These are phyloP conservation scores for Echiichthys vipera DNA, from an alignment of 2,797 vertebrate genomes.

Conservation along the genomic window DNA sequence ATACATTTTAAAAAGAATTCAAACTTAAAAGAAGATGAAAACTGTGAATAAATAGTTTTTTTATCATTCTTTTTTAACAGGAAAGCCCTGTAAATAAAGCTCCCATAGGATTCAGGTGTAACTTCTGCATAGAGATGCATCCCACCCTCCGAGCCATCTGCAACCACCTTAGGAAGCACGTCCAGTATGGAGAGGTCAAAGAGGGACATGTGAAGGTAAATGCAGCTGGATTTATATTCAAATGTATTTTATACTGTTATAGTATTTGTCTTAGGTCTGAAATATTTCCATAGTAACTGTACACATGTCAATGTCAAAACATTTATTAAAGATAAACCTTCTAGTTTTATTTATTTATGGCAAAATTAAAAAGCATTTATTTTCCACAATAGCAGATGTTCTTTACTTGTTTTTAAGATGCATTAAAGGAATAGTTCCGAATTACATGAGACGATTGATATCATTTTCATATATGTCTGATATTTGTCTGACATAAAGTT, in stretches of 20 bases:
- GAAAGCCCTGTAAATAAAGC: conserved; percentile 73
- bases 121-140: conserved; percentile 97
- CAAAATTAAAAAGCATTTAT: not conserved
- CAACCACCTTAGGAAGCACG: conserved; percentile 98
- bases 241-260: not conserved
- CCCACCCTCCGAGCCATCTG: conserved; percentile 97
- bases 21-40: not conserved
- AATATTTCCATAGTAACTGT: not conserved
- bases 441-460: not conserved
- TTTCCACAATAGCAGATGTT: not conserved
- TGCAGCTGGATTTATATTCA: not conserved
- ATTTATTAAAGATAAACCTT: no score
- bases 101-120: conserved; percentile 95
- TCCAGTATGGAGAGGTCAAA: conserved; percentile 94
- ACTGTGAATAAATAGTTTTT: not conserved
- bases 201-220: conserved; percentile 87
- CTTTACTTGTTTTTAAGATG: not conserved
- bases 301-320: not conserved
- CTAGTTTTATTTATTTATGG: not conserved
- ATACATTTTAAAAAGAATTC: not conserved
- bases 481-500: not conserved
- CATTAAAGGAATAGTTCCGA: not conserved
- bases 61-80: conserved; percentile 44
- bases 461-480: not conserved
- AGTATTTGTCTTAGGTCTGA: not conserved